Conservation (phyloP, 1,140 invertebrate genomes). For the Saccostrea echinata region DNA sequence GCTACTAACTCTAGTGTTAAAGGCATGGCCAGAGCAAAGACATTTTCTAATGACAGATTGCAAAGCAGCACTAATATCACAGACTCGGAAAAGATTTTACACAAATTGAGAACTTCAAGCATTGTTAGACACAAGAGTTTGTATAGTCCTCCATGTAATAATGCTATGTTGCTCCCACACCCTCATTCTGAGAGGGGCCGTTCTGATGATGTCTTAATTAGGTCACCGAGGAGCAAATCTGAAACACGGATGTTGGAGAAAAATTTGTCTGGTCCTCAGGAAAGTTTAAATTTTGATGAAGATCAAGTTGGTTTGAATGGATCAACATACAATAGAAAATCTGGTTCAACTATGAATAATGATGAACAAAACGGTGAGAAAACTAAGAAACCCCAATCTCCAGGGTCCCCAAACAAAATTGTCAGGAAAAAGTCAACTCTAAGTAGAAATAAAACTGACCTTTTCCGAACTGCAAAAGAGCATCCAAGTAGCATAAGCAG, state of each 20-base stretch:
- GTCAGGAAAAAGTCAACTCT: not conserved
- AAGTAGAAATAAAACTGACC: not conserved
- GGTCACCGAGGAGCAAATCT: not conserved
- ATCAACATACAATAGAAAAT: not conserved
- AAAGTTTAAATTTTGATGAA: not conserved
- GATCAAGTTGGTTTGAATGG: not conserved
- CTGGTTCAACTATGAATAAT: not conserved
- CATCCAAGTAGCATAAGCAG: not conserved
- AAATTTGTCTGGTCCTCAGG: not conserved
- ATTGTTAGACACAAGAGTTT: constrained; percentile 40
- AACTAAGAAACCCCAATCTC: not conserved
- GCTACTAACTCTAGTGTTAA: not conserved
- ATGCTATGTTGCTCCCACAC: not conserved
- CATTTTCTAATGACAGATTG: not conserved
- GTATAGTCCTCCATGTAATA: not conserved
- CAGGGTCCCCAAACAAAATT: not conserved
- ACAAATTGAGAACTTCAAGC: constrained; percentile 49
- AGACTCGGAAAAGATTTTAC: constrained; percentile 55
- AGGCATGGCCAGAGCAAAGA: not conserved
- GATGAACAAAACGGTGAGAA: not conserved
- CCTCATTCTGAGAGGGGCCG: not conserved
- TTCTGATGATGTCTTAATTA: not conserved
- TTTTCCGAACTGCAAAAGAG: constrained; percentile 14
- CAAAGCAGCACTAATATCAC: constrained; percentile 50
- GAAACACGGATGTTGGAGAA: not conserved